Evolutionary conservation across 1,140 invertebrate species (phyloP).

Genomic region (Bombus haemorrhoidalis): DNA sequence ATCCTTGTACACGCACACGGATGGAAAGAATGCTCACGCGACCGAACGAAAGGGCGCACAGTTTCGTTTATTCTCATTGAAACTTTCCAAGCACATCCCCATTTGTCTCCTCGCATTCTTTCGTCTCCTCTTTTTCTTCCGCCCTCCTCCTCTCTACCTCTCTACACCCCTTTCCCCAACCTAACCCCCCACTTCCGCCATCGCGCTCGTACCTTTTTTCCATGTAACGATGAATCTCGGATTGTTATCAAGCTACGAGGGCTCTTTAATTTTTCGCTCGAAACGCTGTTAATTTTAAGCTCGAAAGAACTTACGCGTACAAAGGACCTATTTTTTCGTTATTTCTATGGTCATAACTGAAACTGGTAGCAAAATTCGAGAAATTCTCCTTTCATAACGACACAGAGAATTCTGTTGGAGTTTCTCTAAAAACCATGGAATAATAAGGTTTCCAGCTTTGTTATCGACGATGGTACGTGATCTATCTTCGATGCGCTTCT

Average conservation of each 20-base stretch:
- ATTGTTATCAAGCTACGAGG: neutral
- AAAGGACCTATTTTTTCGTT: neutral
- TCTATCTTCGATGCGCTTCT: neutral
- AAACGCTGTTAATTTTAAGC: neutral
- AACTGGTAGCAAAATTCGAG: neutral
- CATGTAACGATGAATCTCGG: conserved; percentile 19
- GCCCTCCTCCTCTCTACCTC: neutral
- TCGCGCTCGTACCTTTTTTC: conserved; percentile 11
- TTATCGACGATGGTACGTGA: neutral
- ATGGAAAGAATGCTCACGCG: conserved; percentile 49
- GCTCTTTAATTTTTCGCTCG: conserved; percentile 4
- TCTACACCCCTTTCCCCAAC: neutral
- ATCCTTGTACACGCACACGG: conserved; percentile 44
- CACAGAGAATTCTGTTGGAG: neutral
- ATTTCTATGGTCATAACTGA: neutral
- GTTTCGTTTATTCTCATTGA: conserved; percentile 57
- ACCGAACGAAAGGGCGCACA: conserved; percentile 50
- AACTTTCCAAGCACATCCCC: conserved; percentile 53
- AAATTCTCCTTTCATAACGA: neutral
- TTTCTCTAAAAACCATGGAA: too few relatives aligned
- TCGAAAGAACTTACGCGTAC: neutral
- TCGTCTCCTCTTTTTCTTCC: conserved; percentile 1
- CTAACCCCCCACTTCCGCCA: neutral
- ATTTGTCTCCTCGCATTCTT: conserved; percentile 40
- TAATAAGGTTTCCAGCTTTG: neutral